phyloP scores from a whole-genome alignment of 1,140 invertebrate species.

The Meloidogyne chitwoodi region DNA sequence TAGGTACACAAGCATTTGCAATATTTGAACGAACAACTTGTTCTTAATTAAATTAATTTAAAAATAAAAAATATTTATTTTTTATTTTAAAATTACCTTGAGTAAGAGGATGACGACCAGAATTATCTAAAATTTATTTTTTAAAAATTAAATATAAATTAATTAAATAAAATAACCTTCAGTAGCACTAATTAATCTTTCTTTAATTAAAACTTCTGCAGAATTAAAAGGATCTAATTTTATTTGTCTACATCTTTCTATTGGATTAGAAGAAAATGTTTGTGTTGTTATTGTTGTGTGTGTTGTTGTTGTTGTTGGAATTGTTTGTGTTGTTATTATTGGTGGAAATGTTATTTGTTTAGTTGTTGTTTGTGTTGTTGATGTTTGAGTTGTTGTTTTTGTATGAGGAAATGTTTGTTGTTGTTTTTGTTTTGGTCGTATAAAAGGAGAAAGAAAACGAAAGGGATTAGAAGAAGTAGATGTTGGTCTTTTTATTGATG shows the following conservation, averaged over 20 bases:
- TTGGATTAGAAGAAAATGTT: slow-evolving; percentile 19
- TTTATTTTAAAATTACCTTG: background rate
- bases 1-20: slow-evolving; percentile 57
- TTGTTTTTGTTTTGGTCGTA: background rate
- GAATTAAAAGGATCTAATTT: slow-evolving; percentile 47
- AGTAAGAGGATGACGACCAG: slow-evolving; percentile 49
- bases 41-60: background rate
- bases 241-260: slow-evolving; percentile 53
- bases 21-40: slow-evolving; percentile 56
- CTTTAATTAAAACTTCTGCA: slow-evolving; percentile 52
- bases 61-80: too few relatives aligned
- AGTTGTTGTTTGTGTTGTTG: background rate
- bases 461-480: background rate
- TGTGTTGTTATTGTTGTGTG: slow-evolving; percentile 9
- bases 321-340: slow-evolving; percentile 4
- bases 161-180: slow-evolving; percentile 36
- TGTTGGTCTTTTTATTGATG: background rate
- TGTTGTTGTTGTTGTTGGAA: slow-evolving; percentile 9
- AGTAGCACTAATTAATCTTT: slow-evolving; percentile 43
- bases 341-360: background rate
- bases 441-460: background rate
- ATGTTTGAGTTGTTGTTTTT: too few relatives aligned
- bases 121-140: slow-evolving; percentile 41
- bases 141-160: background rate
- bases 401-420: background rate